These are phyloP conservation scores for Folsomia manolachei DNA, from an alignment of 2,888 invertebrate genomes.

Conservation along the genomic window DNA sequence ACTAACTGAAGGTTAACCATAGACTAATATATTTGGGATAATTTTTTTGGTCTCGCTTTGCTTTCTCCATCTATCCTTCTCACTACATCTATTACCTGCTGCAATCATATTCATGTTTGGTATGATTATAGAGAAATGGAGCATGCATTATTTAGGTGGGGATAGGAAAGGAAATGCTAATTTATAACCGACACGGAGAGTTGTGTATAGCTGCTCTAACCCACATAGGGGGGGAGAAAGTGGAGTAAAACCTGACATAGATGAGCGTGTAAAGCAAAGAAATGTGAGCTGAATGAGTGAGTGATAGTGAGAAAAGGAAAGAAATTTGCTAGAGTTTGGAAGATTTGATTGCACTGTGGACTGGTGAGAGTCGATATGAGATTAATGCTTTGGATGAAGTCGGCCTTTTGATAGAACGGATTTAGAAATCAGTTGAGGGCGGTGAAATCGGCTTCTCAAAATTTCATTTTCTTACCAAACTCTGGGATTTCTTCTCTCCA, in stretches of 20 bases:
- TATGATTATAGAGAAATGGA: no score
- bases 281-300: no score
- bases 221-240: background rate
- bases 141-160: background rate
- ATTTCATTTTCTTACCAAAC: background rate
- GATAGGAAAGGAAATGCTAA: background rate
- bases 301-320: background rate
- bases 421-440: background rate
- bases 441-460: background rate
- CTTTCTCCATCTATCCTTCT: no score
- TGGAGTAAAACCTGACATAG: background rate
- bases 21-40: background rate
- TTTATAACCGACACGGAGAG: background rate
- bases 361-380: conserved; percentile 9
- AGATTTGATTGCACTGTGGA: background rate
- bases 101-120: no score
- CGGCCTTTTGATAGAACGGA: background rate
- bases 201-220: no score
- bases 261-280: no score
- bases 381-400: conserved; percentile 12
- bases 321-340: background rate
- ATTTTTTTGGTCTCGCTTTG: no score
- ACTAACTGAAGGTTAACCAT: background rate
- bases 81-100: background rate
- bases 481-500: background rate